A percentile compares a stretch with the other conserved stretches of the same genome.
Evolutionary conservation across 2,113 vertebrate species (phyloP).

Genomic region (Chamaetylas fuelleborni): DNA sequence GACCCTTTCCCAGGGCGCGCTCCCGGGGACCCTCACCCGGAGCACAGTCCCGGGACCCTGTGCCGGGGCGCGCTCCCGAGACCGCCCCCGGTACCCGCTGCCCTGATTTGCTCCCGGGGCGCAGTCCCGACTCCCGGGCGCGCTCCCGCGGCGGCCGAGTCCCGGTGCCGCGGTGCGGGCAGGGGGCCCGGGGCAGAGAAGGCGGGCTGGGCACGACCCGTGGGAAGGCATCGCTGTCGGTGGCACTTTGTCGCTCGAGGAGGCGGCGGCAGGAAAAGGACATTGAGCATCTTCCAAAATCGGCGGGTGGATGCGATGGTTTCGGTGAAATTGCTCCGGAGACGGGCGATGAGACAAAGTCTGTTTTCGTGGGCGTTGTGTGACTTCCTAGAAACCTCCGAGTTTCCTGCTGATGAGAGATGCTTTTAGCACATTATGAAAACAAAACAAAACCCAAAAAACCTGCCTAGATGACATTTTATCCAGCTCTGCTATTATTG

Average conservation of each 20-base stretch:
- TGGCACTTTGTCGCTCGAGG: rapidly evolving
- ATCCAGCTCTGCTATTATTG: not conserved
- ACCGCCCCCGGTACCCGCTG: too few relatives aligned
- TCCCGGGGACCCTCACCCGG: too few relatives aligned
- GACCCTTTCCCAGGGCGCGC: too few relatives aligned
- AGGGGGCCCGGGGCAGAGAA: not conserved
- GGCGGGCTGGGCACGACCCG: not conserved
- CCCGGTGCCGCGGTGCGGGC: not conserved
- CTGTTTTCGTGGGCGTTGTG: not conserved
- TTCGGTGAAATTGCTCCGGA: not conserved
- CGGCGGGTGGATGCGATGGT: rapidly evolving
- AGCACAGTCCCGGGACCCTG: not conserved
- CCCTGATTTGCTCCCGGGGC: not conserved
- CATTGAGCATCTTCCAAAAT: rapidly evolving
- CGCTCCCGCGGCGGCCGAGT: not conserved
- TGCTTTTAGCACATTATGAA: not conserved
- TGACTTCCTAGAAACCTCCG: not conserved
- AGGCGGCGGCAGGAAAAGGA: not conserved
- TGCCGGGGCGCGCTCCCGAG: not conserved
- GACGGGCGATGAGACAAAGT: not conserved
- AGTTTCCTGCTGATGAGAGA: not conserved
- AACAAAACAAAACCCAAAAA: too few relatives aligned
- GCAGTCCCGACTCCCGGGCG: not conserved
- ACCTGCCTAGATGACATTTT: not conserved
- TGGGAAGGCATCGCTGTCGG: rapidly evolving